Evolutionary conservation across 2,888 invertebrate species (phyloP).

Genomic region (Gerris lacustris): DNA sequence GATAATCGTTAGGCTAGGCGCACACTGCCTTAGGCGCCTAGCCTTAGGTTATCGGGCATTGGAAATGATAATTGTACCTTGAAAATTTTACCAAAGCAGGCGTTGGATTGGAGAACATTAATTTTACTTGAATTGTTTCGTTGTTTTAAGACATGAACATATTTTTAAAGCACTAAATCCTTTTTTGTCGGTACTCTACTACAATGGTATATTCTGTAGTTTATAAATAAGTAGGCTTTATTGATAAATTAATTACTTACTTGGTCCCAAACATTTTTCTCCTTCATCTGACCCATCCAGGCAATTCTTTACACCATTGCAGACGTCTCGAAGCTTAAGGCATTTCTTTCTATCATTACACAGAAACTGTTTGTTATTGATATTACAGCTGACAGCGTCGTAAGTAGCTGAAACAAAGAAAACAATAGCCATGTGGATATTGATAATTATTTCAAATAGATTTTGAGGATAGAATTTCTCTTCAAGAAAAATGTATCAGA

Average conservation of each 20-base stretch:
- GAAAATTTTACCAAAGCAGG: too few species aligned
- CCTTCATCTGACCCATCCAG: background rate
- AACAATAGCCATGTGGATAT: background rate
- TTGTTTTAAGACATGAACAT: too few species aligned
- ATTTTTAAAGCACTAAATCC: too few species aligned
- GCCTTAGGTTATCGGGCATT: too few species aligned
- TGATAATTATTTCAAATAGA: background rate
- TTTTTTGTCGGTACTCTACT: too few species aligned
- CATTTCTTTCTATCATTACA: slow-evolving; percentile 46
- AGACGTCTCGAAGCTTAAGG: slow-evolving; percentile 41
- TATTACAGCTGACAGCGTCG: slow-evolving; percentile 36
- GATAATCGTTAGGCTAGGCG: too few species aligned
- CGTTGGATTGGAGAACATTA: too few species aligned
- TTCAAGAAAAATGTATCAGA: background rate
- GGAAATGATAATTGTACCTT: too few species aligned
- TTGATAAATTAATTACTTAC: background rate
- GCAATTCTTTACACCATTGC: slow-evolving; percentile 36
- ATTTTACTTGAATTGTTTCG: too few species aligned
- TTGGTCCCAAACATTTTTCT: background rate
- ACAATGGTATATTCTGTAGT: too few species aligned
- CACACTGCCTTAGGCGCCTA: too few species aligned
- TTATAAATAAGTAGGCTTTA: too few species aligned
- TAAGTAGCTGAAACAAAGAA: background rate
- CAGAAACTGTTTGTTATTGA: slow-evolving; percentile 41
- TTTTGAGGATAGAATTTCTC: background rate